These are phyloP conservation scores for Strix occidentalis DNA, from an alignment of 2,797 vertebrate genomes.

Conservation along the genomic window DNA sequence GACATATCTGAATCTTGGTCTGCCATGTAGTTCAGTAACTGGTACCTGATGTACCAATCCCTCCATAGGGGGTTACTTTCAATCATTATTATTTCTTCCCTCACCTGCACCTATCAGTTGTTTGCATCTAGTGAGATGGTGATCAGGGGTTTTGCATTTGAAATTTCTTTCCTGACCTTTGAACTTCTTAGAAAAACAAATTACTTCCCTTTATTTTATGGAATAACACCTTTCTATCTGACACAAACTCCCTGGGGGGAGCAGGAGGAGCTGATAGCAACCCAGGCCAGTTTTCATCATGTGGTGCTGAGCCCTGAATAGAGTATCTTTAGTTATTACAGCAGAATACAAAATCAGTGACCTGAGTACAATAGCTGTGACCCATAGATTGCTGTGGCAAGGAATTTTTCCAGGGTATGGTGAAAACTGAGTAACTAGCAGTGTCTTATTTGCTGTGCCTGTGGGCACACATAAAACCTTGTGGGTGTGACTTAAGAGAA, in stretches of 20 bases:
- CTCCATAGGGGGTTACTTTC: not conserved
- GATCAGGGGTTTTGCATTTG: not conserved
- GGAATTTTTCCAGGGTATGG: slow-evolving; percentile 29
- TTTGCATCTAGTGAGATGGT: not conserved
- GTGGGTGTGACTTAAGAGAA: not conserved
- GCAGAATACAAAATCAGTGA: slow-evolving; percentile 5
- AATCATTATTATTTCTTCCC: not conserved
- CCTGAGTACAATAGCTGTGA: slow-evolving; percentile 17
- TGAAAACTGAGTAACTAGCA: not conserved
- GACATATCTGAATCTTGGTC: not conserved
- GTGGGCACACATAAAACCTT: not conserved
- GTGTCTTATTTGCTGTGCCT: not conserved
- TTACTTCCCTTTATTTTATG: not conserved
- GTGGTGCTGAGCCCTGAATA: not conserved
- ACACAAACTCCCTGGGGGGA: not conserved
- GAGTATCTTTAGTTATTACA: slow-evolving; percentile 15
- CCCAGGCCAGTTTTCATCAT: not conserved
- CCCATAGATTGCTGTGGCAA: not conserved
- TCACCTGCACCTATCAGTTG: not conserved
- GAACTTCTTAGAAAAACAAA: not conserved
- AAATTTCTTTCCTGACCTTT: not conserved
- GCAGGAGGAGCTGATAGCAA: not conserved
- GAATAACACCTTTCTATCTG: not conserved
- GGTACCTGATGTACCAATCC: not conserved
- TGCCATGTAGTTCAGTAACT: not conserved